phyloP scores from a whole-genome alignment of 64 coral and sea anemone species.

The Catalaphyllia jardinei region DNA sequence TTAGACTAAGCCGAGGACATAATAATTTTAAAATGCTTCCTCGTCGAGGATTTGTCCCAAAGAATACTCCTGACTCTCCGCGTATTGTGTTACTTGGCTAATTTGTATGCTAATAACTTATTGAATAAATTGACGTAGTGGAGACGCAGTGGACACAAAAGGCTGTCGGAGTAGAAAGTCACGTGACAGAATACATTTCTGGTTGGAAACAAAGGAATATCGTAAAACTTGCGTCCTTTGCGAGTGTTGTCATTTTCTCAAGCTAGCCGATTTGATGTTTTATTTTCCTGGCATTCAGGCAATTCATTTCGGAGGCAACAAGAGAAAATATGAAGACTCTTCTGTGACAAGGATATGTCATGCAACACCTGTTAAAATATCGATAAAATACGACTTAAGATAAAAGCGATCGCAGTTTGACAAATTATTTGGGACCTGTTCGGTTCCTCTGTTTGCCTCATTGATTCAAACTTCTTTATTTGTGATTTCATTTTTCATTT shows the following conservation, averaged over 20 bases:
- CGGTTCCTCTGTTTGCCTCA: not conserved
- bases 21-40: not conserved
- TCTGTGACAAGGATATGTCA: not conserved
- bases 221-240: too few species aligned
- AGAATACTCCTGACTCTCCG: not conserved
- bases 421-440: not conserved
- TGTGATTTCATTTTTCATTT: not conserved
- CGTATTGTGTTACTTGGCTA: slow-evolving; percentile 35
- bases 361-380: not conserved
- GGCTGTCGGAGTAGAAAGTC: not conserved
- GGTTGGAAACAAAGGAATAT: not conserved
- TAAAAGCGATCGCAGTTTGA: not conserved
- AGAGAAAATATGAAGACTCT: not conserved
- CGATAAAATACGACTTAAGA: not conserved
- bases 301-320: too few species aligned
- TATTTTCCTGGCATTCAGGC: too few species aligned
- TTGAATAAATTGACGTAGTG: not conserved
- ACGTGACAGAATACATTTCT: not conserved
- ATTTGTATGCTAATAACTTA: slow-evolving; percentile 41
- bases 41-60: not conserved
- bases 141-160: not conserved
- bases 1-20: slow-evolving; percentile 9
- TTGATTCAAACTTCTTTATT: not conserved
- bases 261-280: too few species aligned
- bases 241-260: too few species aligned